Percentiles rank a stretch among this genome's conserved stretches.
These are phyloP conservation scores for Danio jaintianensis DNA, from an alignment of 2,797 vertebrate species.

Conservation along the genomic window DNA sequence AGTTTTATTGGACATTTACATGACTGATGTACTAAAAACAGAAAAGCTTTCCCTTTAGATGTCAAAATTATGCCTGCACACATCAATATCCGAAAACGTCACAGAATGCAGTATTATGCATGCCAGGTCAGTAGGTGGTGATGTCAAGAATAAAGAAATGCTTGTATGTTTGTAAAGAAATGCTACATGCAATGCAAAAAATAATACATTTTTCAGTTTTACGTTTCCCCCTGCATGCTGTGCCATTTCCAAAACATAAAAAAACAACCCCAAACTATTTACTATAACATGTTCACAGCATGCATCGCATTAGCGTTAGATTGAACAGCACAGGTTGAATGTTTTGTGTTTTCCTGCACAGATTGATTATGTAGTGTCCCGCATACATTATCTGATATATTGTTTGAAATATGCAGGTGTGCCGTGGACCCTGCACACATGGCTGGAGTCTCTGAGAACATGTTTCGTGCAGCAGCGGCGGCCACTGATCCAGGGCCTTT, in stretches of 20 bases:
- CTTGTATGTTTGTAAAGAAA: too few species aligned
- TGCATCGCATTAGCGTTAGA: not conserved
- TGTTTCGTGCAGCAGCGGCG: constrained; percentile 80
- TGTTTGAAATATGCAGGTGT: constrained; percentile 71
- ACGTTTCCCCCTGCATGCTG: too few species aligned
- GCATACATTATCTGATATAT: not conserved
- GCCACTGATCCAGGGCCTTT: constrained; percentile 81
- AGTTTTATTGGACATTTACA: too few species aligned
- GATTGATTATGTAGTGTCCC: not conserved
- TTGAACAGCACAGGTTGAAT: not conserved
- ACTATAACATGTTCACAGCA: not conserved
- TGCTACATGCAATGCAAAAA: too few species aligned
- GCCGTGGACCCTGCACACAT: constrained; percentile 85
- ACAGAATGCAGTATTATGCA: too few species aligned
- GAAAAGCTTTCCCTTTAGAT: too few species aligned
- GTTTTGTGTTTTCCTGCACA: constrained; percentile 1
- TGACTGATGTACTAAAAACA: too few species aligned
- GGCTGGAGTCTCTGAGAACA: constrained; percentile 83
- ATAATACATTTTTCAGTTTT: too few species aligned
- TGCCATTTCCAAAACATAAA: not conserved
- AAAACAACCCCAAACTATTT: not conserved
- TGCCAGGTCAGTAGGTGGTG: too few species aligned
- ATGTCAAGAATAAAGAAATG: too few species aligned
- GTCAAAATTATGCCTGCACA: too few species aligned
- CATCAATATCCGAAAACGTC: too few species aligned